phyloP scores from a whole-genome alignment of 2,797 vertebrate species.

The Typhlichthys subterraneus region DNA sequence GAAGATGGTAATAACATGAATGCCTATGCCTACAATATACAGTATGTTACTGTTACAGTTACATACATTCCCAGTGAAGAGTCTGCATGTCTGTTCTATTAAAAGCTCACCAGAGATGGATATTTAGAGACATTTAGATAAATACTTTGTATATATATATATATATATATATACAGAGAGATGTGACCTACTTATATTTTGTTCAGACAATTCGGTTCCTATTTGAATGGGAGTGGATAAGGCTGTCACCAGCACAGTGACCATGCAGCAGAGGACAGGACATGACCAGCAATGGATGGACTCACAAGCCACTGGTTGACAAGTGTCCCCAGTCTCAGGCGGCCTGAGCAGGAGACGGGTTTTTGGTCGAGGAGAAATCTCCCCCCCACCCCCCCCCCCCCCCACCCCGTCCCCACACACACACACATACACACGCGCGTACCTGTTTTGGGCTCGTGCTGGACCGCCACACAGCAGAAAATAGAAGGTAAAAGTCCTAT shows the following conservation, averaged over 20 bases:
- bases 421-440: too few species aligned
- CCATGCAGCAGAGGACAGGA: conserved; percentile 51
- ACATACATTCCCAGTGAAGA: conserved; percentile 55
- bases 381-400: too few species aligned
- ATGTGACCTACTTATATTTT: conserved; percentile 81
- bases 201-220: conserved; percentile 78
- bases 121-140: conserved; percentile 63
- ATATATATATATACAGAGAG: conserved; percentile 71
- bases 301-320: conserved; percentile 26
- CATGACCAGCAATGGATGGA: conserved; percentile 29
- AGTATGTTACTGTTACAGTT: too few species aligned
- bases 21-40: too few species aligned
- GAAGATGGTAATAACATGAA: too few species aligned
- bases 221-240: conserved; percentile 60
- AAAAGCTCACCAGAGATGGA: conserved; percentile 64
- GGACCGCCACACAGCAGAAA: neutral
- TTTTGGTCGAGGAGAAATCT: conserved; percentile 6
- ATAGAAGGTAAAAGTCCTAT: conserved; percentile 25
- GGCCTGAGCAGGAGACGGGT: conserved; percentile 16
- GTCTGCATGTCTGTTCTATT: conserved; percentile 77
- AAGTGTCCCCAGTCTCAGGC: conserved; percentile 15
- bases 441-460: conserved; percentile 14
- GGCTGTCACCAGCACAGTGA: conserved; percentile 57
- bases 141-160: too few species aligned
- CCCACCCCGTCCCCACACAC: too few species aligned